Conservation (phyloP, 1,140 invertebrate genomes). For the Cydia strobilella region DNA sequence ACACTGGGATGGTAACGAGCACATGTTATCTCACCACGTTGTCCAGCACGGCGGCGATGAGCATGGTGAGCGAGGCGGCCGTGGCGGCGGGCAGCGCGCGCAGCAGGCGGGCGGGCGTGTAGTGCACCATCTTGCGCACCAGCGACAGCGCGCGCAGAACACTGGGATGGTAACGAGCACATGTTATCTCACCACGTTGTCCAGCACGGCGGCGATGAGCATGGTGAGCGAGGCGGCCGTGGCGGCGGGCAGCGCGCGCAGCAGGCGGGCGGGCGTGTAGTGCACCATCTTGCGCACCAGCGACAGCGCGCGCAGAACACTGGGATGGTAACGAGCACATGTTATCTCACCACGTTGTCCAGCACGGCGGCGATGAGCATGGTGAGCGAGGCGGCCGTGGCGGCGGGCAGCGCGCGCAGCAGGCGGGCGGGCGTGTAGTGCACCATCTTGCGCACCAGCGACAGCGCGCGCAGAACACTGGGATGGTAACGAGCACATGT, state of each 20-base stretch:
- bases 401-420: slow-evolving; percentile 83
- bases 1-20: too few relatives aligned
- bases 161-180: too few relatives aligned
- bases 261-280: slow-evolving; percentile 84
- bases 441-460: slow-evolving; percentile 97
- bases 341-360: slow-evolving; percentile 91
- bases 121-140: slow-evolving; percentile 98
- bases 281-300: slow-evolving; percentile 98
- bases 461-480: slow-evolving; percentile 95
- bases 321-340: too few relatives aligned
- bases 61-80: slow-evolving; percentile 88
- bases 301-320: slow-evolving; percentile 94
- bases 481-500: too few relatives aligned
- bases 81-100: slow-evolving; percentile 82
- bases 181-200: slow-evolving; percentile 91
- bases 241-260: slow-evolving; percentile 83
- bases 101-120: slow-evolving; percentile 84
- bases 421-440: slow-evolving; percentile 88
- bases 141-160: slow-evolving; percentile 95
- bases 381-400: slow-evolving; percentile 83
- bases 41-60: slow-evolving; percentile 95
- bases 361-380: slow-evolving; percentile 96
- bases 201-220: slow-evolving; percentile 95
- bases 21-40: slow-evolving; percentile 90
- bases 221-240: slow-evolving; percentile 87